Percentiles rank a stretch among this genome's conserved stretches.
Conservation (phyloP, 2,113 vertebrate genomes). For the Tyrannus savana region DNA sequence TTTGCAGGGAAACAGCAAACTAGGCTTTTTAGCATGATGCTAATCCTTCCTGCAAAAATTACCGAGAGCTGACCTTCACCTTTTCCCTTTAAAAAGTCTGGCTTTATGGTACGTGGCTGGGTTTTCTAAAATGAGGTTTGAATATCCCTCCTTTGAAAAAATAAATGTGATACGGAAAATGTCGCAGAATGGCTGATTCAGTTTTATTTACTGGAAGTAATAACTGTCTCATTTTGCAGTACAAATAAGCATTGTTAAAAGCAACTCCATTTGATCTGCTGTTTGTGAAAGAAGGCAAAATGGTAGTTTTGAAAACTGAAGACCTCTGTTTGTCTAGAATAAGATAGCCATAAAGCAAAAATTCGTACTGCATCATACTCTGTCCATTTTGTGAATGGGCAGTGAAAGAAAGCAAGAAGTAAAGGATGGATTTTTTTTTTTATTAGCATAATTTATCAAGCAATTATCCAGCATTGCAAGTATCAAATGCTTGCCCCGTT, state of each 20-base stretch:
- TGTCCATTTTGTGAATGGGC: neutral
- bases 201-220: neutral
- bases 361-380: neutral
- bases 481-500: neutral
- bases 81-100: constrained; percentile 1
- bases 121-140: constrained; percentile 31
- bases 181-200: neutral
- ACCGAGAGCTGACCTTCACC: constrained; percentile 16
- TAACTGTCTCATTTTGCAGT: neutral
- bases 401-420: neutral
- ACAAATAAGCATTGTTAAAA: neutral
- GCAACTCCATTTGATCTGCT: neutral
- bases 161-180: neutral
- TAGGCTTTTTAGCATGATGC: constrained; percentile 2
- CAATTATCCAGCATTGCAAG: neutral
- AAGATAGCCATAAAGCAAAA: neutral
- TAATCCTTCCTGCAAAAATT: constrained; percentile 10
- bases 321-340: neutral
- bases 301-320: neutral
- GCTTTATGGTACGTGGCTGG: neutral
- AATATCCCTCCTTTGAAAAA: neutral
- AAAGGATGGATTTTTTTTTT: neutral
- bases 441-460: neutral
- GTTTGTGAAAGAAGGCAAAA: neutral
- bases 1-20: constrained; percentile 36